phyloP scores from a whole-genome alignment of 2,113 vertebrate species.

The Pterocles orientalis region DNA sequence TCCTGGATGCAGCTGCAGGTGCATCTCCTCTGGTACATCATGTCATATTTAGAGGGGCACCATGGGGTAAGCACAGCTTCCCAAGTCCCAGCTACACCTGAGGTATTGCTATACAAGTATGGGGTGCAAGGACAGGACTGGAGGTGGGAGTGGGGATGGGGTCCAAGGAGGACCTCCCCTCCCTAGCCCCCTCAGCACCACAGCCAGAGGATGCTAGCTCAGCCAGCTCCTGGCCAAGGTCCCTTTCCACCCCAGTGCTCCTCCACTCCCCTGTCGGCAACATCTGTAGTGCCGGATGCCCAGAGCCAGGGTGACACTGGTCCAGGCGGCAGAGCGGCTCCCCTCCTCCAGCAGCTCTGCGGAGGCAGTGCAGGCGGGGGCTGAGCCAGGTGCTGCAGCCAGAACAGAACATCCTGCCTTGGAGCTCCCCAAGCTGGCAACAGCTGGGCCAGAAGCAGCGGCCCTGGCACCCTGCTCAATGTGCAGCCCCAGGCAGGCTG shows the following conservation, averaged over 20 bases:
- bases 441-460: background rate
- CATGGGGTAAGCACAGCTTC: accelerated
- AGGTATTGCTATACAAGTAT: background rate
- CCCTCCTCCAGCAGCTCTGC: background rate
- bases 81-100: background rate
- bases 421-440: accelerated
- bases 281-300: background rate
- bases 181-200: background rate
- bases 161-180: background rate
- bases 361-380: accelerated
- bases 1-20: background rate
- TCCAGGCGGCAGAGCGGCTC: accelerated
- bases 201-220: background rate
- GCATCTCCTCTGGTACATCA: background rate
- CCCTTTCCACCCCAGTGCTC: background rate
- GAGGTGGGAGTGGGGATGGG: no score
- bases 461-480: background rate
- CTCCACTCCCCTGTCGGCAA: background rate
- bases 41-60: background rate
- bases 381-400: accelerated
- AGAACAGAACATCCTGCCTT: constrained; percentile 37
- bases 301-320: accelerated
- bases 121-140: background rate
- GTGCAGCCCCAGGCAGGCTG: background rate
- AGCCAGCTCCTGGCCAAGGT: background rate